A percentile compares a stretch with the other conserved stretches of the same genome.
Evolutionary conservation across 2,888 invertebrate species (phyloP).

Genomic region (Nyleta sp.): DNA sequence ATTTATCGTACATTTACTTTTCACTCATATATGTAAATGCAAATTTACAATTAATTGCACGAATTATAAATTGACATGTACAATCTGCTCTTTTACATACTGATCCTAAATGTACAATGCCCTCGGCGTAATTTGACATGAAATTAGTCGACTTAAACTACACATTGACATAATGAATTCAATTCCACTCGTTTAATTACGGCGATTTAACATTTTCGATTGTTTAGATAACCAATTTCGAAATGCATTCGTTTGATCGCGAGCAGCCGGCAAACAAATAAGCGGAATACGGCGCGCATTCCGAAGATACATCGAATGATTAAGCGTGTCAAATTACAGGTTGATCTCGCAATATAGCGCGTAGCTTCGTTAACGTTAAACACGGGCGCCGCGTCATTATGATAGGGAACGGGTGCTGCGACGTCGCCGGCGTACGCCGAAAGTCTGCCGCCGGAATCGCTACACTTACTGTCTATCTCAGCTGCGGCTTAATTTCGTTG

Average conservation of each 20-base stretch:
- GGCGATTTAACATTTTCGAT: neutral
- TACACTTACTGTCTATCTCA: conserved; percentile 59
- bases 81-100: no score
- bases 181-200: neutral
- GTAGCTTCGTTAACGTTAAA: conserved; percentile 52
- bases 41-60: no score
- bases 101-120: no score
- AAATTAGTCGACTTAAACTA: no score
- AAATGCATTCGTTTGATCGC: conserved; percentile 1
- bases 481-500: conserved; percentile 57
- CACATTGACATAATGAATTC: neutral
- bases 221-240: conserved; percentile 9
- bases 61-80: no score
- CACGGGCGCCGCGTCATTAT: conserved; percentile 45
- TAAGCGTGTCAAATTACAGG: conserved; percentile 52
- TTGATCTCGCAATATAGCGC: conserved; percentile 50
- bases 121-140: neutral
- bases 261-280: conserved; percentile 21
- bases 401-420: conserved; percentile 2
- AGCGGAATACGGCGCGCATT: conserved; percentile 21
- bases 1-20: no score
- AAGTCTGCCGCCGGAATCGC: conserved; percentile 50
- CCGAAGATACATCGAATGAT: conserved; percentile 33
- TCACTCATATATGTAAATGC: no score
- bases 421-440: conserved; percentile 30